Conservation (phyloP, 2,113 vertebrate species). For the Thoracochromis brauschi region DNA sequence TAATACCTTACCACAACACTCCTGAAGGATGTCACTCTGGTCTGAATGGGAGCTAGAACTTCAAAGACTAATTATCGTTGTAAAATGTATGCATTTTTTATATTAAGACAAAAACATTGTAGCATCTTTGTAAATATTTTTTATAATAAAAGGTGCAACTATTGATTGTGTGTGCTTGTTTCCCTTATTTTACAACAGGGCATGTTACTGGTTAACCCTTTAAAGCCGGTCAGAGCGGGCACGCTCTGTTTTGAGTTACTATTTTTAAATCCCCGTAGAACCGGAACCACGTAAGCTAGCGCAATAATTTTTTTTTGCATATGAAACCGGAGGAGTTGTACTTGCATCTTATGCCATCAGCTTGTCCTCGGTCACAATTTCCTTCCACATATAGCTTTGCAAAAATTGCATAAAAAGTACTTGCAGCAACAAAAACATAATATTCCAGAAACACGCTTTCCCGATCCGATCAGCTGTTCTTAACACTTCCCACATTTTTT, state of each 20-base stretch:
- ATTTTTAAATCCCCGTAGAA: not conserved
- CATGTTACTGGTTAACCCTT: not conserved
- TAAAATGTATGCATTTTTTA: constrained; percentile 79
- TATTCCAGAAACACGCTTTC: not conserved
- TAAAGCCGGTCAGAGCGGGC: not conserved
- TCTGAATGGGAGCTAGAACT: constrained; percentile 70
- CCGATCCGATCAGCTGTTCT: fast-evolving
- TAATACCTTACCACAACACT: constrained; percentile 62
- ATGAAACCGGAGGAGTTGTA: not conserved
- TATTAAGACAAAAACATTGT: constrained; percentile 70
- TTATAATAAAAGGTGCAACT: constrained; percentile 77
- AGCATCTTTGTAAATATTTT: constrained; percentile 79
- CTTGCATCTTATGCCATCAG: fast-evolving
- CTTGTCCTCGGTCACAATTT: fast-evolving
- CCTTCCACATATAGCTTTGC: not conserved
- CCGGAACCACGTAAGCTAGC: fast-evolving
- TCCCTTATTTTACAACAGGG: not conserved
- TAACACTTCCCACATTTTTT: not conserved
- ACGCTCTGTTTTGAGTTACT: fast-evolving
- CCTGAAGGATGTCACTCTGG: constrained; percentile 71
- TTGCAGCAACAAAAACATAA: not conserved
- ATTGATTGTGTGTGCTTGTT: constrained; percentile 15
- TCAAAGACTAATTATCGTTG: constrained; percentile 73
- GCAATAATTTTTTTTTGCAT: fast-evolving
- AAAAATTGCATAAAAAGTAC: not conserved